A percentile compares a stretch with the other conserved stretches of the same genome.
These are phyloP conservation scores for Himalopsyche anomala DNA, from an alignment of 2,888 invertebrate genomes.

Conservation along the genomic window DNA sequence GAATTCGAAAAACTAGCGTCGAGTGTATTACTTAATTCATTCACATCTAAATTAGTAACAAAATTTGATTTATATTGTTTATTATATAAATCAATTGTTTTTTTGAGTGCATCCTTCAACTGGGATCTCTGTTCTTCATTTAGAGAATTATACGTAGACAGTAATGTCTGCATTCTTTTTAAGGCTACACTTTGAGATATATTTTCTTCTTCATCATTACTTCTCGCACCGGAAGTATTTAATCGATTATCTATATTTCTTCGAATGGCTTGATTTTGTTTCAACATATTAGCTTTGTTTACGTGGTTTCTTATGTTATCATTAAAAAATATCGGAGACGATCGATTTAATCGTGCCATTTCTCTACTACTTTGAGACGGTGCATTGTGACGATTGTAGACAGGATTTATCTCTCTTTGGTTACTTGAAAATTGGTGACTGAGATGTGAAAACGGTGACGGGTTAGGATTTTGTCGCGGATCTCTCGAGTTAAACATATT, in stretches of 20 bases:
- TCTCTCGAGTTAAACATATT: not conserved
- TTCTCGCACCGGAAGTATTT: not conserved
- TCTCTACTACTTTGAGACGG: not conserved
- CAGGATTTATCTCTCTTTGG: not conserved
- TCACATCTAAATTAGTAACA: conserved; percentile 69
- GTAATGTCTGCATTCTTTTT: conserved; percentile 67
- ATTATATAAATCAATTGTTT: conserved; percentile 71
- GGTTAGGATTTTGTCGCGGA: not conserved
- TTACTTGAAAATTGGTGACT: not conserved
- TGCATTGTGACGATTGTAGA: not conserved
- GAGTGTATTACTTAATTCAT: too few relatives aligned
- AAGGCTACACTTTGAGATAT: not conserved
- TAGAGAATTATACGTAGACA: conserved; percentile 51
- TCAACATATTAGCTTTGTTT: not conserved
- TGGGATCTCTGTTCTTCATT: conserved; percentile 67
- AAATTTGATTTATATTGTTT: conserved; percentile 69
- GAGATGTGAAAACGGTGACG: not conserved
- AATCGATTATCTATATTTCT: not conserved
- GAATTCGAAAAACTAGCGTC: too few relatives aligned
- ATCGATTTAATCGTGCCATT: not conserved
- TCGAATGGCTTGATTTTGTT: not conserved
- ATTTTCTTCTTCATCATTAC: not conserved
- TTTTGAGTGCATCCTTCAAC: conserved; percentile 68
- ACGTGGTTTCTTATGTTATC: conserved; percentile 32
- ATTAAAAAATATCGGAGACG: not conserved